Base-by-base conservation (phyloP, 2,888 invertebrate species). In the Zhuqinia jingwanae region DNA sequence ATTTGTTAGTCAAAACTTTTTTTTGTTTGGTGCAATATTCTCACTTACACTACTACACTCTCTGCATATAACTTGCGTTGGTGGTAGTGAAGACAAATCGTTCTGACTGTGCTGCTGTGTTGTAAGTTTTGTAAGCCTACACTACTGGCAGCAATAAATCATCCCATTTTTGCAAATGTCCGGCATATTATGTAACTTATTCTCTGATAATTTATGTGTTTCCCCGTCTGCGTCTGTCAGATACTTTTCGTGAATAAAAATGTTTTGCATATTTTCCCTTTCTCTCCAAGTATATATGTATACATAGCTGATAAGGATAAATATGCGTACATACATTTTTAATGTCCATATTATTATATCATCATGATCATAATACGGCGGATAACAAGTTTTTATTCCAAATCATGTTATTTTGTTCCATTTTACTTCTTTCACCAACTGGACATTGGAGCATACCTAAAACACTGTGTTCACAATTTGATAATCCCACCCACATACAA, bases 151-250 rank as follows among this genome's bases (percentile, higher is more conserved):
- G 77, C 81, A 65, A 86, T 86, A 86, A 86, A 86, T 86, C 86
- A 86, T 86, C 77, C 77, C 45, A 86, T 86, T 86, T 85, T 86
- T 86, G 86, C 86, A 81, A 86, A 75, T 75, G 81, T 80, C 80
- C 65, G 76, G 76, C 80, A 81, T 86, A 81, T 86, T 60, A 86
- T 86, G 76, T 76, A 81, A 81, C 73, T 80, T 86, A 75, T 76
- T 86, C 68, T 70, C 81, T 75, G 76, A 80, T 86, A 86, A 86
- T 86, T 86, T 86, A 86, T 86, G 80, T 86, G 81, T 58, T 80
- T 77, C 47, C 68, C 81, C 75, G 70, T 86, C 76, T 86, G 81
- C 22, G 58, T 68, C 81, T 86, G 86, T 80, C 86, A 81, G 86
- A 81, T 73, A 85, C 30, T 86, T 36, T 85, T 79, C 70, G 80